Evolutionary conservation across 2,797 vertebrate species (phyloP).

Genomic region (Meriones psammophilus): DNA sequence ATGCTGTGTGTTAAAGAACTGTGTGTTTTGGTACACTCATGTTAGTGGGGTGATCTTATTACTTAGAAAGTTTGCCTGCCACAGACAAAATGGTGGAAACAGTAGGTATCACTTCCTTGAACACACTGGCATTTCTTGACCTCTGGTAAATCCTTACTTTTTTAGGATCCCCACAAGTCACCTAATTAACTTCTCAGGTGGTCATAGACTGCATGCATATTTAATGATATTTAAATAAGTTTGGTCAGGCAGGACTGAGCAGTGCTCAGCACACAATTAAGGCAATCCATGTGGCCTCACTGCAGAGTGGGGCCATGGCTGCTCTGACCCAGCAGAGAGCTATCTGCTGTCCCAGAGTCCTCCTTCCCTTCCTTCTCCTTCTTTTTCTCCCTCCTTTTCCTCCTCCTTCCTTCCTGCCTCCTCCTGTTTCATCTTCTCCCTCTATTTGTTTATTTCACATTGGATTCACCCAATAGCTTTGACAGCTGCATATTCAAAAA

Average conservation of each 20-base stretch:
- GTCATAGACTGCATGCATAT: not conserved
- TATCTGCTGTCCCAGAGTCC: too few relatives aligned
- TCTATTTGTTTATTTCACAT: not conserved
- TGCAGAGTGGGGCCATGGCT: not conserved
- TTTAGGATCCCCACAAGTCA: not conserved
- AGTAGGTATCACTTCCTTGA: not conserved
- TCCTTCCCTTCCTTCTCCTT: not conserved
- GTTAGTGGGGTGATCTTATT: not conserved
- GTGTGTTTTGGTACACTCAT: not conserved
- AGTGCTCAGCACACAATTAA: not conserved
- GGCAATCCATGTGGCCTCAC: too few relatives aligned
- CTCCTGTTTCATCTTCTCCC: not conserved
- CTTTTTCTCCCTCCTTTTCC: too few relatives aligned
- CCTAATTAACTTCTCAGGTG: conserved; percentile 46
- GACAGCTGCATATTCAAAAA: not conserved
- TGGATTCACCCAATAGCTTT: not conserved
- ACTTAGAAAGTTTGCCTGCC: not conserved
- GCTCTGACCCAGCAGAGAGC: not conserved
- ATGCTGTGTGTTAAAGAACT: not conserved
- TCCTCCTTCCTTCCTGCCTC: not conserved
- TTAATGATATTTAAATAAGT: conserved; percentile 41
- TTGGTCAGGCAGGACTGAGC: not conserved
- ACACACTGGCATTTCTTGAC: conserved; percentile 4
- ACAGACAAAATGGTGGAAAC: not conserved
- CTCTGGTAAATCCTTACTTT: not conserved